These are phyloP conservation scores for Drosophila monieri DNA, from an alignment of 2,888 invertebrate species.

Conservation along the genomic window DNA sequence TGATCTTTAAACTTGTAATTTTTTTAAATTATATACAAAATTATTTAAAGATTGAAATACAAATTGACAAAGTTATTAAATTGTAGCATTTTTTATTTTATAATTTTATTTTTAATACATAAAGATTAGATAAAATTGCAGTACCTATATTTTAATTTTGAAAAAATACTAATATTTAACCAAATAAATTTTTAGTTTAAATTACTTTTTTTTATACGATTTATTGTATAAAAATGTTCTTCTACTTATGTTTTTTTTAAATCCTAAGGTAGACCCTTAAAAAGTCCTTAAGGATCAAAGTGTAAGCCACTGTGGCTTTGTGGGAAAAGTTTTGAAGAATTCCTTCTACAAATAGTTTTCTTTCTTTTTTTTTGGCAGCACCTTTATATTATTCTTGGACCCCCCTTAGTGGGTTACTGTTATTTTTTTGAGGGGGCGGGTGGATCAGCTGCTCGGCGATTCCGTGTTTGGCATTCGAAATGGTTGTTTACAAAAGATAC, in stretches of 20 bases:
- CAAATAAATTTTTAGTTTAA: not conserved
- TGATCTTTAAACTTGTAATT: too few species aligned
- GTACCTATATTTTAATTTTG: too few species aligned
- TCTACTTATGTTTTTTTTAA: not conserved
- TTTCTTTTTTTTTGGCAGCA: conserved; percentile 38
- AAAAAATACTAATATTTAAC: too few species aligned
- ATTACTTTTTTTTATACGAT: not conserved
- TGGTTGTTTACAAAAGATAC: conserved; percentile 66
- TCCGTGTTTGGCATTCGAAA: conserved; percentile 48
- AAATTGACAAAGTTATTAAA: too few species aligned
- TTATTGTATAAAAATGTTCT: not conserved
- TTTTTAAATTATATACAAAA: too few species aligned
- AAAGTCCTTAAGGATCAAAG: not conserved
- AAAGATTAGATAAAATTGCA: too few species aligned
- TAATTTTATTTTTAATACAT: too few species aligned
- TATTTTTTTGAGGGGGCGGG: conserved; percentile 11
- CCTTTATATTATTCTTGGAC: not conserved
- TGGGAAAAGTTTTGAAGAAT: conserved; percentile 35
- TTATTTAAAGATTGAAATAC: too few species aligned
- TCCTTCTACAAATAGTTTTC: conserved; percentile 42
- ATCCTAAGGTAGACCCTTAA: not conserved
- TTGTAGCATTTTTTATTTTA: too few species aligned
- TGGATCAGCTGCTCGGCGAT: conserved; percentile 59
- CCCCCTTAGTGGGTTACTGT: conserved; percentile 3
- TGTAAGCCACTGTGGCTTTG: not conserved